These are phyloP conservation scores for Parelbella ahira DNA, from an alignment of 2,888 invertebrate species.

Conservation along the genomic window DNA sequence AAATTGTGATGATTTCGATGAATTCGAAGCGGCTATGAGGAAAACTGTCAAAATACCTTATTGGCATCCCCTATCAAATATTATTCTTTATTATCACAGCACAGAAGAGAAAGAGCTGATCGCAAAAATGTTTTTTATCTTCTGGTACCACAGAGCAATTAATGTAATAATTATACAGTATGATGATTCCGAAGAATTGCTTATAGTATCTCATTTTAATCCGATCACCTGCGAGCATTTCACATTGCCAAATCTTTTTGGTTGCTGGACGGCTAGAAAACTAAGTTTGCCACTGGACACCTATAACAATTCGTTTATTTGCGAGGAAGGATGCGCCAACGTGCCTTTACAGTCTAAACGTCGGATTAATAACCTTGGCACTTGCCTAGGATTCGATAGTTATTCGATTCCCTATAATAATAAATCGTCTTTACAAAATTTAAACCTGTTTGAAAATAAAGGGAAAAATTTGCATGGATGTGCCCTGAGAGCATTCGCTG, in stretches of 20 bases:
- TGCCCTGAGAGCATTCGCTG: constrained; percentile 41
- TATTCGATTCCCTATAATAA: constrained; percentile 36
- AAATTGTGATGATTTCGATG: constrained; percentile 39
- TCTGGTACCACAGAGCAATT: constrained; percentile 55
- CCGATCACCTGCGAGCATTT: constrained; percentile 48
- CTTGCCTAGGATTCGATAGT: constrained; percentile 54
- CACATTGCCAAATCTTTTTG: constrained; percentile 40
- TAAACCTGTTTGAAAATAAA: constrained; percentile 51
- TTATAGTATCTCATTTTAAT: constrained; percentile 44
- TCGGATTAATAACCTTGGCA: constrained; percentile 49
- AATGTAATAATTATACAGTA: constrained; percentile 51
- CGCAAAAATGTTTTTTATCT: constrained; percentile 51
- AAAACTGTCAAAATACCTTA: constrained; percentile 43
- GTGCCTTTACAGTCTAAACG: constrained; percentile 46
- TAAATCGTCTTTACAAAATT: constrained; percentile 25
- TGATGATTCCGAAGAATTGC: constrained; percentile 36
- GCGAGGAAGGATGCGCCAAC: constrained; percentile 51
- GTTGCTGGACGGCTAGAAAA: constrained; percentile 53
- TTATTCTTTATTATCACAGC: constrained; percentile 50
- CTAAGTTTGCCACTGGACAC: constrained; percentile 44
- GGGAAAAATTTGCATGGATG: constrained; percentile 54
- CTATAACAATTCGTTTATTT: constrained; percentile 46
- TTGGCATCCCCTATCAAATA: constrained; percentile 56
- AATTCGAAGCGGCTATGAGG: constrained; percentile 49
- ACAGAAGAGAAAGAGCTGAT: constrained; percentile 33